These are phyloP conservation scores for Simalia tracyae DNA, from an alignment of 2,797 vertebrate genomes.

Conservation along the genomic window DNA sequence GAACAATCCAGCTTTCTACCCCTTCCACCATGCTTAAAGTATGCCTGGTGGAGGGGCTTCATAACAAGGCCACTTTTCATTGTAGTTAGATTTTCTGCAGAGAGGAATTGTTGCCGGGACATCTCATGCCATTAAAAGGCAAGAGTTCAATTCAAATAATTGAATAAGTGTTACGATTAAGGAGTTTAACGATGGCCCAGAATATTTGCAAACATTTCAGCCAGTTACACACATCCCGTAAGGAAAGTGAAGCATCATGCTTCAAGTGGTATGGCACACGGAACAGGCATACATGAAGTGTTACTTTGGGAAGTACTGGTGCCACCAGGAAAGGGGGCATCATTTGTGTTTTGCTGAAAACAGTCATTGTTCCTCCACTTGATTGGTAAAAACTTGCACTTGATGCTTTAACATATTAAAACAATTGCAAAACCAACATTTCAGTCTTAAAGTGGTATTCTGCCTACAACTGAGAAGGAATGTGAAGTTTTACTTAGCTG, in stretches of 20 bases:
- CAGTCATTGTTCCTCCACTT: neutral
- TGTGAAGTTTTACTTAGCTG: slow-evolving; percentile 49
- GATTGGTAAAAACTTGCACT: slow-evolving; percentile 57
- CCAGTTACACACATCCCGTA: neutral
- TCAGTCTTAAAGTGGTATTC: slow-evolving; percentile 41
- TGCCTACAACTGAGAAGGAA: slow-evolving; percentile 39
- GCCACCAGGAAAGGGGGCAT: neutral
- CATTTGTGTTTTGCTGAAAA: neutral
- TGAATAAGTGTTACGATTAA: neutral
- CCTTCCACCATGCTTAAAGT: neutral
- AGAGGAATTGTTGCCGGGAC: neutral
- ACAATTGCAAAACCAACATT: slow-evolving; percentile 43
- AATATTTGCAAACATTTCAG: neutral
- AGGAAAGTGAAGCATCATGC: neutral
- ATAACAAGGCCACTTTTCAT: neutral
- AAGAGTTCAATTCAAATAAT: neutral
- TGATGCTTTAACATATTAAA: slow-evolving; percentile 53
- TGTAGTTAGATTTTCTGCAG: neutral
- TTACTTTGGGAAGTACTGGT: neutral
- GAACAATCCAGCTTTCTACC: neutral
- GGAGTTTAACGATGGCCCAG: too few species aligned
- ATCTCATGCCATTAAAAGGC: neutral
- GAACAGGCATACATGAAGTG: neutral
- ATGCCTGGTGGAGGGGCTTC: neutral
- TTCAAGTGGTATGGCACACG: neutral